A percentile compares a stretch with the other conserved stretches of the same genome.
Evolutionary conservation across 2,113 vertebrate species (phyloP).

Genomic region (Zingel zingel): DNA sequence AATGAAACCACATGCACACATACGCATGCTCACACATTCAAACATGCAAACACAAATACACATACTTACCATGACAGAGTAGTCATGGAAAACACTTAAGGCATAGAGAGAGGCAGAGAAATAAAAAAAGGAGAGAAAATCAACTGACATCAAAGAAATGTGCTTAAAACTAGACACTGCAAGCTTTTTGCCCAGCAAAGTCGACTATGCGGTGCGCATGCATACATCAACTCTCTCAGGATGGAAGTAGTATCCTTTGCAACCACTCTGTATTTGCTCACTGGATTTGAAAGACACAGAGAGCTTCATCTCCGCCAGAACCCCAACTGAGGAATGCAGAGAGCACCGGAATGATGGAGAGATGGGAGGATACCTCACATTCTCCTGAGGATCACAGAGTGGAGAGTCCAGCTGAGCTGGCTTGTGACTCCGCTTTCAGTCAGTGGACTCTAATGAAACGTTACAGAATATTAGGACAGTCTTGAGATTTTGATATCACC

Average conservation of each 20-base stretch:
- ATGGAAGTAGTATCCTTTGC: constrained; percentile 68
- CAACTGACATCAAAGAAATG: constrained; percentile 53
- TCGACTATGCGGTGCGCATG: constrained; percentile 48
- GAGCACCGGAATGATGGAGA: constrained; percentile 41
- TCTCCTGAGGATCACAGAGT: constrained; percentile 54
- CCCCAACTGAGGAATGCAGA: constrained; percentile 60
- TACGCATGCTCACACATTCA: constrained; percentile 65
- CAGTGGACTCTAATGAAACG: constrained; percentile 67
- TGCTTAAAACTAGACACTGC: constrained; percentile 66
- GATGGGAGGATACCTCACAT: constrained; percentile 49
- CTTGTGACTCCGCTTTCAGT: constrained; percentile 49
- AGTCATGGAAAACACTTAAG: constrained; percentile 66
- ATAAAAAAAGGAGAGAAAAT: constrained; percentile 27
- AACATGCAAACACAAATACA: constrained; percentile 63
- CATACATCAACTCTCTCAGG: constrained; percentile 73
- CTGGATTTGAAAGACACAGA: constrained; percentile 64
- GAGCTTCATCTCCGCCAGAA: constrained; percentile 57
- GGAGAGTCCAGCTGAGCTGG: constrained; percentile 55
- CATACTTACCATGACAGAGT: constrained; percentile 43
- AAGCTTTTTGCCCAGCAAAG: constrained; percentile 70
- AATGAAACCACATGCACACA: constrained; percentile 68
- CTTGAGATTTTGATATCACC: constrained; percentile 65
- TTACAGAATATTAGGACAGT: constrained; percentile 66
- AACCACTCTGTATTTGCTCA: constrained; percentile 63
- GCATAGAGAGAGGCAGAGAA: constrained; percentile 47